phyloP scores from a whole-genome alignment of 2,113 vertebrate genomes.

The Orientallactaga bullata region DNA sequence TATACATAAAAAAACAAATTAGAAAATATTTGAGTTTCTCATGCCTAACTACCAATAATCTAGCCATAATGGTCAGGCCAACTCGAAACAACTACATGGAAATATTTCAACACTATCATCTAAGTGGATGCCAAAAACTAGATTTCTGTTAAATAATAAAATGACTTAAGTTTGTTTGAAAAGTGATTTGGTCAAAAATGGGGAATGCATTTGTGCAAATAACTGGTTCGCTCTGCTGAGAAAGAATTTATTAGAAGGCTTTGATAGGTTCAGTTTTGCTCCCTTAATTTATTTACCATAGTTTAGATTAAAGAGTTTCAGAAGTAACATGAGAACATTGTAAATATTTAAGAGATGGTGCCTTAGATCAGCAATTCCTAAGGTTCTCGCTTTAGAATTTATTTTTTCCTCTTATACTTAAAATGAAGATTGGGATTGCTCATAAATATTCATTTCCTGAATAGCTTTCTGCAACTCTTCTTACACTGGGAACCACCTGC shows the following conservation, averaged over 20 bases:
- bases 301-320: slow-evolving; percentile 65
- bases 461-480: slow-evolving; percentile 19
- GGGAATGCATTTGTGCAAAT: slow-evolving; percentile 57
- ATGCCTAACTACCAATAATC: not conserved
- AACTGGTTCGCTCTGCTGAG: slow-evolving; percentile 55
- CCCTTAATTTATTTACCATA: slow-evolving; percentile 70
- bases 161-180: slow-evolving; percentile 62
- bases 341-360: slow-evolving; percentile 73
- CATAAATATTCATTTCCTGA: slow-evolving; percentile 70
- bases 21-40: not conserved
- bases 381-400: slow-evolving; percentile 44
- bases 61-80: not conserved
- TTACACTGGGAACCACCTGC: slow-evolving; percentile 49
- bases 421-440: slow-evolving; percentile 61
- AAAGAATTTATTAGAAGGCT: slow-evolving; percentile 51
- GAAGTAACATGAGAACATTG: slow-evolving; percentile 40
- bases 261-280: slow-evolving; percentile 40
- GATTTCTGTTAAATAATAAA: slow-evolving; percentile 65
- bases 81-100: not conserved
- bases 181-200: slow-evolving; percentile 10
- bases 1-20: not conserved
- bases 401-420: slow-evolving; percentile 69
- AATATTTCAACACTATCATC: slow-evolving; percentile 7
- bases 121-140: slow-evolving; percentile 33
- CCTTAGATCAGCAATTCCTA: slow-evolving; percentile 62